These are phyloP conservation scores for Riptortus pedestris DNA, from an alignment of 1,140 invertebrate genomes.

Conservation along the genomic window DNA sequence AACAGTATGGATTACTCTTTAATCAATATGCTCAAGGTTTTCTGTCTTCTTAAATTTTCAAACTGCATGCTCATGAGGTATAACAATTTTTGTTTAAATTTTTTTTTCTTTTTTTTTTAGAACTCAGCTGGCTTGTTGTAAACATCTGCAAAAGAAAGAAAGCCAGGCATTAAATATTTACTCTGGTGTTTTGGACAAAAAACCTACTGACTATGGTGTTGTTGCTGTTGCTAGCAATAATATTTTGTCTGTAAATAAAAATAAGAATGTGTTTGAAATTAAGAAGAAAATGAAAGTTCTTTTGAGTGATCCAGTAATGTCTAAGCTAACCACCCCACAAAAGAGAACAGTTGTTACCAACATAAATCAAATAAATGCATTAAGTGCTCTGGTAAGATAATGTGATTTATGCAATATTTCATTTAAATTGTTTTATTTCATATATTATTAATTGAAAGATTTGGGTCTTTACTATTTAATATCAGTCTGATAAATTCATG, in stretches of 20 bases:
- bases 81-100: slow-evolving; percentile 5
- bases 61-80: neutral
- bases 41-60: neutral
- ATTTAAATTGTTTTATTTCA: no score
- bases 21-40: neutral
- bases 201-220: slow-evolving; percentile 70
- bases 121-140: slow-evolving; percentile 77
- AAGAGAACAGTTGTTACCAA: slow-evolving; percentile 72
- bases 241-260: slow-evolving; percentile 80
- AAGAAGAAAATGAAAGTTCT: slow-evolving; percentile 90
- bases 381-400: slow-evolving; percentile 74
- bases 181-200: slow-evolving; percentile 63
- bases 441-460: no score
- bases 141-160: slow-evolving; percentile 67
- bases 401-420: no score
- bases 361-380: slow-evolving; percentile 24
- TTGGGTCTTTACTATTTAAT: no score
- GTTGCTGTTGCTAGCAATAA: slow-evolving; percentile 89
- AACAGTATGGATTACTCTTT: slow-evolving; percentile 7
- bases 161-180: slow-evolving; percentile 74
- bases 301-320: slow-evolving; percentile 67
- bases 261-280: slow-evolving; percentile 94
- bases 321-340: slow-evolving; percentile 74
- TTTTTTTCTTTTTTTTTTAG: no score
- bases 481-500: no score